These are phyloP conservation scores for Tetraneura akinire DNA, from an alignment of 1,140 invertebrate species.

Conservation along the genomic window DNA sequence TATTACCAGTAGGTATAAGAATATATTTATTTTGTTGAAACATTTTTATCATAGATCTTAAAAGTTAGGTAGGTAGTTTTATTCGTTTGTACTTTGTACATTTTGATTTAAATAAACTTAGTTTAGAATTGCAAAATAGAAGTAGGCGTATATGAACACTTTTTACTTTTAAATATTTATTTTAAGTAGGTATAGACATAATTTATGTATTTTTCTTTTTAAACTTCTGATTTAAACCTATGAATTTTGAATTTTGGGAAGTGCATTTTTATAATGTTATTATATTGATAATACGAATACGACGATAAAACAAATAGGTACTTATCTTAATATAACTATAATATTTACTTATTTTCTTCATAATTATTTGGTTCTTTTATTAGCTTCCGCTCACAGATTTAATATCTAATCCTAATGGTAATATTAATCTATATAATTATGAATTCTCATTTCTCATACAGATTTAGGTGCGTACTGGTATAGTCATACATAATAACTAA, in stretches of 20 bases:
- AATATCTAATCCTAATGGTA: no score
- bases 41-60: neutral
- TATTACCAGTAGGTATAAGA: neutral
- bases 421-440: no score
- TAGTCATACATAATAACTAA: no score
- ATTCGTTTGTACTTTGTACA: neutral
- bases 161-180: neutral
- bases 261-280: neutral
- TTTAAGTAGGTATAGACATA: no score
- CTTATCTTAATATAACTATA: no score
- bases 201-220: neutral
- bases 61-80: neutral
- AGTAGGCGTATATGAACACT: neutral
- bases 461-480: no score
- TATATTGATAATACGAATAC: no score
- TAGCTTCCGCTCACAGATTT: no score
- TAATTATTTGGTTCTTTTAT: no score
- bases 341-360: no score
- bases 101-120: neutral
- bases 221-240: neutral
- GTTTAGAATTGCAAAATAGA: slow-evolving; percentile 10
- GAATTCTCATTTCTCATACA: no score
- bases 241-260: neutral
- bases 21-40: neutral
- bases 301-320: no score